Conservation (phyloP, 2,888 invertebrate genomes). For the Drosophila recens region DNA sequence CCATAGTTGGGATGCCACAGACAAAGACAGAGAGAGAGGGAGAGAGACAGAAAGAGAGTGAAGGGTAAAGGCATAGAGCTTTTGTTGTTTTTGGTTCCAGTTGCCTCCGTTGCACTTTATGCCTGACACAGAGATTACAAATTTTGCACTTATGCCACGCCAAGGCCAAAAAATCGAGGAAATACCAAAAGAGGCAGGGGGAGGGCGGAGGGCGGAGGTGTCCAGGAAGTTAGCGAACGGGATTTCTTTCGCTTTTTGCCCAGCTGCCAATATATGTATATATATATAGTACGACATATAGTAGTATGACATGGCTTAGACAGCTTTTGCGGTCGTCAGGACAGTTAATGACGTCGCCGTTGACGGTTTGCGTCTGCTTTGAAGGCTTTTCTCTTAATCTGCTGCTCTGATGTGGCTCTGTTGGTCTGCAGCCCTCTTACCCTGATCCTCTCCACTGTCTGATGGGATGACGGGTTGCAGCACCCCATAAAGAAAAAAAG, state of each 20-base stretch:
- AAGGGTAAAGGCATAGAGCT: not conserved
- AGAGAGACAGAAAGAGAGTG: not conserved
- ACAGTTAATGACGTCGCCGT: conserved; percentile 57
- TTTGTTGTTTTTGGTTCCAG: conserved; percentile 15
- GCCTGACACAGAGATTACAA: conserved; percentile 70
- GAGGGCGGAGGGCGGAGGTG: not conserved
- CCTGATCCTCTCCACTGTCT: not conserved
- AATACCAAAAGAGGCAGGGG: not conserved
- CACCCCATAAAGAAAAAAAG: not conserved
- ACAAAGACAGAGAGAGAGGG: not conserved
- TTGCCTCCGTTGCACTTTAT: conserved; percentile 53
- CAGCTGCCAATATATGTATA: conserved; percentile 43
- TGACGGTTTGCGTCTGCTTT: conserved; percentile 72
- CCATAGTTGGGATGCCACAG: conserved; percentile 17
- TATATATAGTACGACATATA: too few relatives aligned
- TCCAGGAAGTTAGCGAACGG: conserved; percentile 19
- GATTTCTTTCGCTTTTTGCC: conserved; percentile 50
- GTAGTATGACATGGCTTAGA: conserved; percentile 59
- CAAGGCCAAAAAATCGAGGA: conserved; percentile 38
- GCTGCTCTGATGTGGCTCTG: conserved; percentile 16
- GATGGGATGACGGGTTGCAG: conserved; percentile 8
- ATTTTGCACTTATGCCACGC: conserved; percentile 73
- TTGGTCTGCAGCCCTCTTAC: not conserved
- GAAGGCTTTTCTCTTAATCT: conserved; percentile 68
- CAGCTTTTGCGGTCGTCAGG: conserved; percentile 71